Evolutionary conservation across 1,140 invertebrate genomes (phyloP), one percentile per base, ranked within the genome.

Genomic region (Archivesica marissinica): DNA sequence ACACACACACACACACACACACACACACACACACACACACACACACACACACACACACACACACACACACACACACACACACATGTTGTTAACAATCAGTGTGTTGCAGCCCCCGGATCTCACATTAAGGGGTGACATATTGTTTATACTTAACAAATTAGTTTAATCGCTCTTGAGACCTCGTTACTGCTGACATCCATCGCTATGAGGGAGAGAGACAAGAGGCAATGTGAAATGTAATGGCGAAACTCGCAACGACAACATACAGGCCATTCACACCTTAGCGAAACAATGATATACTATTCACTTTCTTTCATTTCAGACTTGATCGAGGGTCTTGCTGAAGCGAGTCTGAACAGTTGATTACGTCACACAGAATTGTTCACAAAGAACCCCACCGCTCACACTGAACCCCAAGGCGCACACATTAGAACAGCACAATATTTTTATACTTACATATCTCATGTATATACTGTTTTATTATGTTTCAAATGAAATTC

Each of bases 241-340:
- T 39, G 2, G 33, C 35, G n/a, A 25, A 1, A 35, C 25, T 44
- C 15, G 7, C 35, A 6, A 47, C 6, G 13, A 52, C 6, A 17
- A 0, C 0, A 23, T 2, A 52, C 2, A 52, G n/a, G 3, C 9
- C 13, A 20, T 20, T 33, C 4, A 15, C 3, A 4, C n/a, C 13
- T 38, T n/a, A 17, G 13, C 0, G 0, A 2, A 74, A 3, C 2
- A 30, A 20, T 30, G 7, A 68, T 6, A 11, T 50, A 1, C 41
- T 9, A 39, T 38, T 38, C 13, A 47, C 30, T 15, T 13, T 7
- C 11, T 39, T 39, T 77, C 17, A 6, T 78, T 78, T 39, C 59
- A 78, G 76, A 78, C 66, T 41, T 78, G 56, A 78, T 78, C 41
- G 76, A 78, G 47, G 76, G 76, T 30, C 54, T 78, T 39, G 76